Evolutionary conservation across 2,797 vertebrate genomes (phyloP).

Genomic region (Fistularia commersonii): DNA sequence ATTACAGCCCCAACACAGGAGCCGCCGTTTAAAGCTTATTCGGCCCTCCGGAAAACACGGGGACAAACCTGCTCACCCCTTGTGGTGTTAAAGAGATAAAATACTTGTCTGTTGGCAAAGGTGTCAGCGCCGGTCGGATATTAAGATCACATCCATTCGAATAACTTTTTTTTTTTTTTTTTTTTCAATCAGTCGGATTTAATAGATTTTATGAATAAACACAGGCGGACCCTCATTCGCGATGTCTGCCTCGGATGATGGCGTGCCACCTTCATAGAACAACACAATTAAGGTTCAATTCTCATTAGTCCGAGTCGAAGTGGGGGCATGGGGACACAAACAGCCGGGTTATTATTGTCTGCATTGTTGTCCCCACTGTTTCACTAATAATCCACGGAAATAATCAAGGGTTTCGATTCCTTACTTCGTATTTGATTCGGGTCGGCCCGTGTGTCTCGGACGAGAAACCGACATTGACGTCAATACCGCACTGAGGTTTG

Average conservation of each 20-base stretch:
- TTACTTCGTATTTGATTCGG: constrained; percentile 8
- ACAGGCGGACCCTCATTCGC: constrained; percentile 4
- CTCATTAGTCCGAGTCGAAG: constrained; percentile 48
- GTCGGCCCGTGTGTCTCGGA: not conserved
- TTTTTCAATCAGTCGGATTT: no score
- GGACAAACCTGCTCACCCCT: constrained; percentile 23
- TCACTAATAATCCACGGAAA: constrained; percentile 30
- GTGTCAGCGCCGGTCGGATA: not conserved
- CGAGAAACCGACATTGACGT: no score
- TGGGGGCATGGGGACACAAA: constrained; percentile 56
- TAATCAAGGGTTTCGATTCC: constrained; percentile 47
- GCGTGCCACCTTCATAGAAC: constrained; percentile 57
- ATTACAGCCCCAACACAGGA: constrained; percentile 45
- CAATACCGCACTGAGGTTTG: no score
- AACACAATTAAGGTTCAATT: constrained; percentile 68
- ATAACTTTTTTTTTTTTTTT: no score
- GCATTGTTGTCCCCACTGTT: constrained; percentile 6
- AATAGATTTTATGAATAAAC: constrained; percentile 54
- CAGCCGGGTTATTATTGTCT: constrained; percentile 49
- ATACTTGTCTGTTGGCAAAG: no score
- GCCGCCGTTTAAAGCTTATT: constrained; percentile 46
- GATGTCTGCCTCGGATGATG: constrained; percentile 2
- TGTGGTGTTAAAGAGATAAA: not conserved
- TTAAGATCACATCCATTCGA: constrained; percentile 10
- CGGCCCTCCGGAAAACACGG: constrained; percentile 22